Base-by-base conservation (phyloP, 2,113 vertebrate genomes). In the Colistium nudipinnis region DNA sequence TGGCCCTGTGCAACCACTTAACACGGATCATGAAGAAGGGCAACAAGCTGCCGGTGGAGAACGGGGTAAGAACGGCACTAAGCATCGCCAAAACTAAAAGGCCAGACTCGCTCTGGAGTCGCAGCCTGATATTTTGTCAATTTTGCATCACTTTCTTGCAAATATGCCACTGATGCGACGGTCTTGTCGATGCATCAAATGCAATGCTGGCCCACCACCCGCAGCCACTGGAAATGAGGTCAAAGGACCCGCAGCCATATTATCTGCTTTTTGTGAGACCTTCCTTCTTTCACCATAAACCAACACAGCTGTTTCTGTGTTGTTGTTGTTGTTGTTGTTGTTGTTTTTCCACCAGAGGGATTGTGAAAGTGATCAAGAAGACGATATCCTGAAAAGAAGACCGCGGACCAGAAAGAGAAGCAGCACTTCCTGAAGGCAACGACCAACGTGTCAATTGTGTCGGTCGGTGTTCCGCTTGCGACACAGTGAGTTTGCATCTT, bases 361-460 rank as follows among this genome's bases (percentile, higher is more conserved):
- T n/a, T 96, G 95, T 76, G 95, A 96, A 86, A 98, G 97, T 35
- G 96, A 99, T 87, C 86, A 90, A 7, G 96, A 98, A 43, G 95
- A 95, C 60, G 94, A 96, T 20, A 78, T 89, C 1, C 13, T 92
- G 9, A 91, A 76, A 74, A 94, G 83, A 68, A 93, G 86, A 68
- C 86, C 88, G 16, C 91, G 70, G 60, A 87, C 88, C 49, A 93
- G 96, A 76, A 95, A 95, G 83, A 94, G 95, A 84, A 97, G 96
- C 89, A 97, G 94, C 77, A 91, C 95, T 62, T 96, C 94, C 25
- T 98, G 92, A 94, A 27, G 64, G 1, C n/a, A 20, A 24, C 35
- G 41, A 10, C 17, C 17, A 48, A 3, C 27, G 4, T 14, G 2
- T 19, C n/a, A 24, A 70, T 14, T 17, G 19, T 54, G 57, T 64